phyloP scores from a whole-genome alignment of 2,888 invertebrate genomes.

The Schizaphis graminum region DNA sequence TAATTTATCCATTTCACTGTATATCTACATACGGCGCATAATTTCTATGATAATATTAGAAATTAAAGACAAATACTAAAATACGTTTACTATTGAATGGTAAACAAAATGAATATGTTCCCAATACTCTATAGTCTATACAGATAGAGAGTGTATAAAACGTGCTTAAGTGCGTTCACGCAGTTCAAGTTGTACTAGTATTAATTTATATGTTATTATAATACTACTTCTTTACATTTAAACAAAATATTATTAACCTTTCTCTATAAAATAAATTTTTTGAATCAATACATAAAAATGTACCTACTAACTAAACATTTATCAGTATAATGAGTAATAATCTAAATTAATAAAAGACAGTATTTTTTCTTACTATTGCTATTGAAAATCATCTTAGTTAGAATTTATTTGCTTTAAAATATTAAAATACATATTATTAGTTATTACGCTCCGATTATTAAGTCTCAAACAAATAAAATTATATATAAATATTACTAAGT shows the following conservation, averaged over 20 bases:
- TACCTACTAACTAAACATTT: background rate
- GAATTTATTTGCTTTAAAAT: too few species aligned
- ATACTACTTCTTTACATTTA: background rate
- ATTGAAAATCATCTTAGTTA: background rate
- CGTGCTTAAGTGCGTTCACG: constrained; percentile 3
- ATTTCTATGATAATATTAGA: constrained; percentile 26
- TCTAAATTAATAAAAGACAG: background rate
- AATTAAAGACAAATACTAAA: constrained; percentile 41
- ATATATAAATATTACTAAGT: background rate
- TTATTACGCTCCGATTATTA: background rate
- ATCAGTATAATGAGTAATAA: background rate
- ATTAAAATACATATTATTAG: background rate
- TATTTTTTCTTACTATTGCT: background rate
- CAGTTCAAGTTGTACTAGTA: background rate
- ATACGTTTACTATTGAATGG: background rate
- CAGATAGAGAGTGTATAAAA: constrained; percentile 30
- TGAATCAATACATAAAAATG: background rate
- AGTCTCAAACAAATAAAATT: background rate
- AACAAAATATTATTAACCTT: constrained; percentile 1
- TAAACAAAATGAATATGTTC: constrained; percentile 33
- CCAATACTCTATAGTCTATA: constrained; percentile 29
- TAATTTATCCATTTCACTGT: constrained; percentile 4
- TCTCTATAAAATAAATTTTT: background rate
- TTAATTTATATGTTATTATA: background rate
- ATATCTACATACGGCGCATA: background rate